Conservation (phyloP, 2,113 vertebrate species). For the Marcusenius ussheri region DNA sequence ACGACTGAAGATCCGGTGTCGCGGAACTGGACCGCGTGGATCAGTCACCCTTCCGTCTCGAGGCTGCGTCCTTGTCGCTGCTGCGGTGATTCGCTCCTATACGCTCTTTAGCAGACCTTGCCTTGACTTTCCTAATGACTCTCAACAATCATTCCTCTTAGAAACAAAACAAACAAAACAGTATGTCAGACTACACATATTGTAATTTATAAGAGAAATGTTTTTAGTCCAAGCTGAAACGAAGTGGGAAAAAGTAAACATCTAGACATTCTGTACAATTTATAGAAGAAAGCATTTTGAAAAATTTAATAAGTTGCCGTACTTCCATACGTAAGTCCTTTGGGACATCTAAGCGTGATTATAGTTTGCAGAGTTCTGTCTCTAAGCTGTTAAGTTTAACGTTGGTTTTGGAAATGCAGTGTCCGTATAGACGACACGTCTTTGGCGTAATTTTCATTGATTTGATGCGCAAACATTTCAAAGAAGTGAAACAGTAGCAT, state of each 20-base stretch:
- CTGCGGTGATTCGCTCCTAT: not conserved
- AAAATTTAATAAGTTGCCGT: not conserved
- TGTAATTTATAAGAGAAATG: not conserved
- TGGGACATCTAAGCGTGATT: not conserved
- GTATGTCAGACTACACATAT: not conserved
- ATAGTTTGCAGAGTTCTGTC: not conserved
- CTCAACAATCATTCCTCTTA: not conserved
- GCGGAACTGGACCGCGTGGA: not conserved
- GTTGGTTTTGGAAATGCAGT: not conserved
- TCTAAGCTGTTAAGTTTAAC: not conserved
- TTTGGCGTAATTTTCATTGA: not conserved
- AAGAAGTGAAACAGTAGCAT: not conserved
- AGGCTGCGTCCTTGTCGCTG: not conserved
- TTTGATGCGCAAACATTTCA: not conserved
- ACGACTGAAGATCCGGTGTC: not conserved
- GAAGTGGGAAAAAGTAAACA: not conserved
- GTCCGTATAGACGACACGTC: not conserved
- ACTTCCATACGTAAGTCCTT: not conserved
- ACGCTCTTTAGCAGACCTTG: not conserved
- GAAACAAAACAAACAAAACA: not conserved
- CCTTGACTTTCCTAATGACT: not conserved
- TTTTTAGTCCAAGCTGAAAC: not conserved
- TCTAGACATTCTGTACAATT: not conserved
- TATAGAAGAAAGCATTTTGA: not conserved
- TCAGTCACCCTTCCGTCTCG: not conserved